These are phyloP conservation scores for Dexiosoma caninum DNA, from an alignment of 2,888 invertebrate genomes.

Conservation along the genomic window DNA sequence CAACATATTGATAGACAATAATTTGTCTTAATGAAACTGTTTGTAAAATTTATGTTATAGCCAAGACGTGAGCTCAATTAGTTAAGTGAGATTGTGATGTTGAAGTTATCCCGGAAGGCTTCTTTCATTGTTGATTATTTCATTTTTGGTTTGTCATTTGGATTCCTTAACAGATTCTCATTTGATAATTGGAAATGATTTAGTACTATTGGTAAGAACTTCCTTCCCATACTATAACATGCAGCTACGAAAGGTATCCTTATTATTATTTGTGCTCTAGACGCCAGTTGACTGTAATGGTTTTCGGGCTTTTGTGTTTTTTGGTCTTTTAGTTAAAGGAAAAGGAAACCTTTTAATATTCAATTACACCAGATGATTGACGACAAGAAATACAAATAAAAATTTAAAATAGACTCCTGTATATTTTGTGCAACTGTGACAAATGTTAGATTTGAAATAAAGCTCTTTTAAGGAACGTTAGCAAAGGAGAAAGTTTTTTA, in stretches of 20 bases:
- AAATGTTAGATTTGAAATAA: slow-evolving; percentile 54
- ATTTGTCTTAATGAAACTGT: slow-evolving; percentile 78
- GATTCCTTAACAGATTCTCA: slow-evolving; percentile 10
- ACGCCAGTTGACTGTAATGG: slow-evolving; percentile 54
- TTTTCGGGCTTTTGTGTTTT: slow-evolving; percentile 10
- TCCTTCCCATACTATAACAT: not conserved
- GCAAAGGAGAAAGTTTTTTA: not conserved
- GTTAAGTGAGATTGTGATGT: slow-evolving; percentile 25
- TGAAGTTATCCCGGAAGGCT: too few relatives aligned
- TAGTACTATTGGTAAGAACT: slow-evolving; percentile 35
- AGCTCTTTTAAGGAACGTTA: not conserved
- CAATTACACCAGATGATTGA: slow-evolving; percentile 1
- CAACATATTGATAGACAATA: slow-evolving; percentile 79
- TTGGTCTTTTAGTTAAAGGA: not conserved
- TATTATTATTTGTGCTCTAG: slow-evolving; percentile 25
- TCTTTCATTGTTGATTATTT: slow-evolving; percentile 33
- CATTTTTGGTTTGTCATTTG: slow-evolving; percentile 35
- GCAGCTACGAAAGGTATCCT: slow-evolving; percentile 1
- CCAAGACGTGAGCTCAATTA: slow-evolving; percentile 70
- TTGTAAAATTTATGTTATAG: slow-evolving; percentile 76
- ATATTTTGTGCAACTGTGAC: slow-evolving; percentile 41
- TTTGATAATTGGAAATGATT: slow-evolving; percentile 38
- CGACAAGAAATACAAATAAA: not conserved
- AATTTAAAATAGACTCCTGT: slow-evolving; percentile 28
- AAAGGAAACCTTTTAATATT: slow-evolving; percentile 56